A percentile compares a stretch with the other conserved stretches of the same genome.
phyloP scores from a whole-genome alignment of 1,140 invertebrate species.

The Neomicropteryx cornuta region DNA sequence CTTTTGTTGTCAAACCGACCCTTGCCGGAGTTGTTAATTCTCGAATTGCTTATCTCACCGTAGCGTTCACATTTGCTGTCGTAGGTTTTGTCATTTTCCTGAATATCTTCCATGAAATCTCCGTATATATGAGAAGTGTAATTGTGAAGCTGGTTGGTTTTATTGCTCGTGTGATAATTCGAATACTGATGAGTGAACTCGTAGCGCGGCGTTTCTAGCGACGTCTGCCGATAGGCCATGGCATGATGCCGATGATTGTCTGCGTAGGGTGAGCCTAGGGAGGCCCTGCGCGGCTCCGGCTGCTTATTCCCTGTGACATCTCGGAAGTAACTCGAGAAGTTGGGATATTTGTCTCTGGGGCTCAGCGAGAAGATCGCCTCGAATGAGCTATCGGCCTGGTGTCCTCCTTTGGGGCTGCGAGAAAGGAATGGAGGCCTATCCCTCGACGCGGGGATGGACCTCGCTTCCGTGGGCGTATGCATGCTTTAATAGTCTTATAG shows the following conservation, averaged over 20 bases:
- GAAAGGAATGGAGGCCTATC: conserved; percentile 18
- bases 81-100: conserved; percentile 28
- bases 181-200: too few species aligned
- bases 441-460: conserved; percentile 21
- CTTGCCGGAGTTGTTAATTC: conserved; percentile 20
- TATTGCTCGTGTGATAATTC: too few species aligned
- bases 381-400: conserved; percentile 21
- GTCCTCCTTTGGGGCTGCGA: too few species aligned
- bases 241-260: too few species aligned
- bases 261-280: too few species aligned
- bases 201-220: conserved; percentile 18
- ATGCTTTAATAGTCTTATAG: too few species aligned
- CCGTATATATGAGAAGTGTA: conserved; percentile 30
- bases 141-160: too few species aligned
- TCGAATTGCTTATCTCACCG: conserved; percentile 34
- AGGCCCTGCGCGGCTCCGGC: too few species aligned
- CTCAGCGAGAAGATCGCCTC: conserved; percentile 27
- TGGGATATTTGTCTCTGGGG: conserved; percentile 28
- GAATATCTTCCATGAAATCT: conserved; percentile 36
- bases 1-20: conserved; percentile 41
- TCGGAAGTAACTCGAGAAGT: conserved; percentile 26
- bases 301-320: conserved; percentile 25
- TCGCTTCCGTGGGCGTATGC: conserved; percentile 16
- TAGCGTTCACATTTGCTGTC: conserved; percentile 33
- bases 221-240: too few species aligned